Base-by-base conservation (phyloP, 2,797 vertebrate species). In the Chelidonichthys spinosus region DNA sequence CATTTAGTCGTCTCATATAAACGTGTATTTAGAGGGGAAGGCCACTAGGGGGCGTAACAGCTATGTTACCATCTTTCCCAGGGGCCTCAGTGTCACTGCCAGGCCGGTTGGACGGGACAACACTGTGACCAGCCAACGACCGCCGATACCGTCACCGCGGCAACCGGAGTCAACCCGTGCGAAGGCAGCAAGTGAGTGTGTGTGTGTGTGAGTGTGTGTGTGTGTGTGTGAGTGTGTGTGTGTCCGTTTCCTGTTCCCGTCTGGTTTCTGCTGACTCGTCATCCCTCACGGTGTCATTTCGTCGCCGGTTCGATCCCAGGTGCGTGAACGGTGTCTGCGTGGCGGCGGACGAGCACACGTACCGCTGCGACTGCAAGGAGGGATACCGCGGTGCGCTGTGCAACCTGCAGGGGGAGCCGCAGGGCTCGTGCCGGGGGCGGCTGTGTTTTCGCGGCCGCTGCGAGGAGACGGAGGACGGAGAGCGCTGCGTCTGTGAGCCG, bases 1-100 rank as follows among this genome's bases (percentile, higher is more conserved):
- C 25, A 25, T 25, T 25, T 25, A 25, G 25, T 25, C 25, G 25
- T 25, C 25, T 25, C 25, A 25, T 25, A 25, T 25, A 25, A 25
- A 25, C 25, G 25, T 25, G 25, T 25, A 25, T 25, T 25, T 25
- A 25, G 25, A 25, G 25, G 25, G 25, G 25, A 25, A 25, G 25
- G 25, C 25, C 25, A 25, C 25, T 25, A 25, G 25, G 25, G 25
- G 25, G 25, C 43, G 3, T 2, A 18, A 32, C 59, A 13, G 55
- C 54, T 42, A 2, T 35, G 7, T 58, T 49, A 54, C 25, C 25
- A 25, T 60, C 13, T 63, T 35, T 8, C 15, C 0, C 76, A 92
- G 5, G 97, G 96, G 2, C 97, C 96, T 0, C 81, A 96, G 68
- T 99, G 98, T 85, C 95, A 95, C 83, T 99, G 98, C 4, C 96